phyloP scores from a whole-genome alignment of 1,140 invertebrate genomes.

The Octopus sinensis region DNA sequence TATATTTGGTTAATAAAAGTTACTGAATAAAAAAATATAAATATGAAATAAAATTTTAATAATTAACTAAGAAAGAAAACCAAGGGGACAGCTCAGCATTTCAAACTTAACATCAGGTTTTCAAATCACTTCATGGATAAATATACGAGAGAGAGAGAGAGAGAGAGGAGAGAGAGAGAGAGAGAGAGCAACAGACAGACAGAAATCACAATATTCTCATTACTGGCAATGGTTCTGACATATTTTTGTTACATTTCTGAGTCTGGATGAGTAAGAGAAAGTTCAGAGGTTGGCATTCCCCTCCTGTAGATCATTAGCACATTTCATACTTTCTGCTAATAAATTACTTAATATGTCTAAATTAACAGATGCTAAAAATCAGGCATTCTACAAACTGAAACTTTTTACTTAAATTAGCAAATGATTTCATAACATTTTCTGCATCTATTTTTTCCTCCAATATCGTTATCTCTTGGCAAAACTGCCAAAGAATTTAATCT shows the following conservation, averaged over 20 bases:
- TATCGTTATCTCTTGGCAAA: background rate
- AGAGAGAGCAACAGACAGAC: background rate
- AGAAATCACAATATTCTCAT: background rate
- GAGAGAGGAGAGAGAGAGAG: background rate
- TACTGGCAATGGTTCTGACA: too few species aligned
- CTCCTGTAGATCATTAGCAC: too few species aligned
- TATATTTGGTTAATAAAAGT: too few species aligned
- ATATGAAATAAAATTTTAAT: too few species aligned
- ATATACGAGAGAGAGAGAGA: background rate
- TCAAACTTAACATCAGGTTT: too few species aligned
- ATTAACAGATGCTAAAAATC: background rate
- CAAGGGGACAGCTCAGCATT: too few species aligned
- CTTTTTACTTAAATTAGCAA: background rate
- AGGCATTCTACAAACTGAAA: background rate
- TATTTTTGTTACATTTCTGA: too few species aligned
- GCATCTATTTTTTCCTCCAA: background rate
- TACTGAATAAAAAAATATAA: too few species aligned
- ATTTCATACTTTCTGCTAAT: background rate
- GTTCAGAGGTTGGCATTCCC: too few species aligned
- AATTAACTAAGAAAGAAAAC: too few species aligned
- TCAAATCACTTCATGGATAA: background rate
- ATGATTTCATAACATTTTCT: conserved; percentile 6
- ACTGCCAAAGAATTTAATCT: conserved; percentile 4
- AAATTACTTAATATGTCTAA: background rate
- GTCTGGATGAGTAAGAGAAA: too few species aligned